These are phyloP conservation scores for Todiramphus saurophagus DNA, from an alignment of 2,113 vertebrate genomes.

Conservation along the genomic window DNA sequence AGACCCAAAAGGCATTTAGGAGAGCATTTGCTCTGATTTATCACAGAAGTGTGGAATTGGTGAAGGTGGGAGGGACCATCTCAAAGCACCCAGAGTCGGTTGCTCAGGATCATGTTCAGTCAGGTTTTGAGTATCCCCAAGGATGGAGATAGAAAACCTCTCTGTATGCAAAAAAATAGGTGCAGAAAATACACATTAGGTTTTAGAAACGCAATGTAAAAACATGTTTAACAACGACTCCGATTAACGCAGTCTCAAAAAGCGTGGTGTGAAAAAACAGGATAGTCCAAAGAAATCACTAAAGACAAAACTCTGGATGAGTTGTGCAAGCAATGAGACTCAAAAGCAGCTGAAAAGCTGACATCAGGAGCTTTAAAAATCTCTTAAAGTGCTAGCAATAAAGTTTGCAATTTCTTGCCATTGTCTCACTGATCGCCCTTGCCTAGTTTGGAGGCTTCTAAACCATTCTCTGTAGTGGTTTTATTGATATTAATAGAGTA, in stretches of 20 bases:
- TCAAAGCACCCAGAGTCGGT: neutral
- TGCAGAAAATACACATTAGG: neutral
- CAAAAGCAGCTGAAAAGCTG: neutral
- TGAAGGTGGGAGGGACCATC: neutral
- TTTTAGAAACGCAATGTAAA: neutral
- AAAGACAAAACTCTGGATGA: neutral
- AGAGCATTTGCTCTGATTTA: neutral
- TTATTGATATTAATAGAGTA: neutral
- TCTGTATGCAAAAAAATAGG: neutral
- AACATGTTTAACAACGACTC: neutral
- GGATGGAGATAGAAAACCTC: neutral
- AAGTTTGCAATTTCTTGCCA: neutral
- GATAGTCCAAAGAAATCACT: neutral
- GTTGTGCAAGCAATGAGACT: neutral
- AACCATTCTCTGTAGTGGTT: neutral
- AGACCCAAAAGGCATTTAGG: neutral
- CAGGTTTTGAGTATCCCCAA: neutral
- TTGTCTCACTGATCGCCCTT: neutral
- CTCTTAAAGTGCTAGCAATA: neutral
- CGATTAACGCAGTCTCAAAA: neutral
- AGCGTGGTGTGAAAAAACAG: neutral
- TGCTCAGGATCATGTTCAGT: neutral
- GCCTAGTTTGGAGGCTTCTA: neutral
- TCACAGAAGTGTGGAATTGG: fast-evolving
- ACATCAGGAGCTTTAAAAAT: neutral